phyloP scores from a whole-genome alignment of 2,113 vertebrate genomes.

The Otus sunia region DNA sequence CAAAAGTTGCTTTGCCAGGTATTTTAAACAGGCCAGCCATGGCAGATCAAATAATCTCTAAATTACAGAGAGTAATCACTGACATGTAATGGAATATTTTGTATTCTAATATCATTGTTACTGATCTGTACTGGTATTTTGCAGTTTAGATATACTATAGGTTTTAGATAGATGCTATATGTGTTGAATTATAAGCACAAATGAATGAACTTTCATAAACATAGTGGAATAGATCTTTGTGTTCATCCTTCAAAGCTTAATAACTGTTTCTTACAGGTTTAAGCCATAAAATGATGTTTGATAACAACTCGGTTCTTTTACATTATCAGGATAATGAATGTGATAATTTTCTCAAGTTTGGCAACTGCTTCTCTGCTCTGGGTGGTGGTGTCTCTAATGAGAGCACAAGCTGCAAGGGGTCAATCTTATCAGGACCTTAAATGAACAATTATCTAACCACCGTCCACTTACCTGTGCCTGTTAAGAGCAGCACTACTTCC shows the following conservation, averaged over 20 bases:
- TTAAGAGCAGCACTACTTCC: neutral
- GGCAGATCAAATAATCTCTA: neutral
- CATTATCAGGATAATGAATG: neutral
- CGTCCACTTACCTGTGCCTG: neutral
- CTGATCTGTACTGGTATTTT: neutral
- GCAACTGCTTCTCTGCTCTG: neutral
- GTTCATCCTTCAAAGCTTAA: neutral
- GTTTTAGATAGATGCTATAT: neutral
- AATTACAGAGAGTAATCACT: neutral
- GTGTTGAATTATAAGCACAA: neutral
- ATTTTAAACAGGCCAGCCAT: conserved; percentile 14
- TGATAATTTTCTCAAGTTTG: neutral
- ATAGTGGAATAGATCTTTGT: neutral
- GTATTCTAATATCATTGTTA: neutral
- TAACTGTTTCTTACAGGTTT: neutral
- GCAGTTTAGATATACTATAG: neutral
- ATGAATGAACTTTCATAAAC: neutral
- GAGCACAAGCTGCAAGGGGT: neutral
- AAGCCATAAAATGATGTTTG: neutral
- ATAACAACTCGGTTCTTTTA: neutral
- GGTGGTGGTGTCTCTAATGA: neutral
- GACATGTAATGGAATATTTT: neutral
- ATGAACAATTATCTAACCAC: neutral
- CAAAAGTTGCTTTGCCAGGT: conserved; percentile 24
- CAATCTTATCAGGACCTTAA: neutral